Evolutionary conservation across 2,888 invertebrate genomes (phyloP), one percentile per base, ranked within the genome.

Genomic region (Leptopilina drosophilae): DNA sequence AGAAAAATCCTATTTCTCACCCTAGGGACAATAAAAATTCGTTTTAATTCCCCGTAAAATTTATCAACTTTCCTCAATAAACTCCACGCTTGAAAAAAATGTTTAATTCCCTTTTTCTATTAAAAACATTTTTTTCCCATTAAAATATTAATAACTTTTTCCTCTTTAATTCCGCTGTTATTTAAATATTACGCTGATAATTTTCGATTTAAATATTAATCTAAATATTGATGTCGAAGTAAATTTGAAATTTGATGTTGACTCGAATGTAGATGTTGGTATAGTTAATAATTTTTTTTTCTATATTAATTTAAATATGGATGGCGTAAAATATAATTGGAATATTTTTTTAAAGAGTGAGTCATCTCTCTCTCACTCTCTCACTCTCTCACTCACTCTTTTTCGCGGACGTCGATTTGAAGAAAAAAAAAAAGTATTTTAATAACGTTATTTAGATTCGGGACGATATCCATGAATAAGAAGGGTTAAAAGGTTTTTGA

Each of bases 371-470:
- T 49, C 49, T 49, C 49, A 12, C 49, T 49, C 49, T 49, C 49
- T 49, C 49, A 12, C 49, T 49, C 49, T 49, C 49, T 49, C 49
- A 9, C 11, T 49, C 49, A 11, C 11, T 49, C 49, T 49, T 49
- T 49, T 11, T 62, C 62, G 62, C 62, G 62, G 20, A 20, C 62
- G 62, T 62, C 62, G 15, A 62, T 20, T 62, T 62, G 20, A 20
- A 20, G 20, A 20, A 20, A 33, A 33, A 64, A 64, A 64, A 64
- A 64, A 64, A 64, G 33, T 40, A 64, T 64, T 64, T 64, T 64
- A 64, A 64, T 64, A 64, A 64, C 26, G 33, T 33, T 33, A 64
- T 64, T 64, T 40, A 64, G 64, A 64, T 64, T 64, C 64, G 64
- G 40, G 33, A 64, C 26, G 26, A 64, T 64, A 64, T 64, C 40